A percentile compares a stretch with the other conserved stretches of the same genome.
Conservation (phyloP, 35 echinoderm and acorn worm species). For the Acanthaster planci region DNA sequence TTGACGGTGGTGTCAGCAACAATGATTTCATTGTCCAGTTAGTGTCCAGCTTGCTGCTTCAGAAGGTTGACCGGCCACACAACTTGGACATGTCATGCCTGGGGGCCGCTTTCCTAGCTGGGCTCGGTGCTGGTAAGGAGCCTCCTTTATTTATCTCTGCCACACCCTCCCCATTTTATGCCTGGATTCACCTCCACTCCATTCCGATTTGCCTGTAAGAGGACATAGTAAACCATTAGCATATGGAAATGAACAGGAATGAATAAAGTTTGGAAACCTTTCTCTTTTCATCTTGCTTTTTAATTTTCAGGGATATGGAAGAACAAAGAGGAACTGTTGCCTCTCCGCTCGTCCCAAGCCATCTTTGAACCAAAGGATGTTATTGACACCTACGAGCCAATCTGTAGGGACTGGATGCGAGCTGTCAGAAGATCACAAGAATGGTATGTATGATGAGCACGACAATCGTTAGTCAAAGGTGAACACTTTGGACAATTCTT, state of each 20-base stretch:
- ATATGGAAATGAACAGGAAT: no score
- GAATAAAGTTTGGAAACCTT: neutral
- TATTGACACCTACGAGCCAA: neutral
- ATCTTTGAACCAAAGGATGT: constrained; percentile 38
- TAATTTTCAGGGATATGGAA: constrained; percentile 75
- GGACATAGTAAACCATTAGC: no score
- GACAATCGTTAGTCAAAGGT: neutral
- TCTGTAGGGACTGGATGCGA: constrained; percentile 53
- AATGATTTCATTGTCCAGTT: constrained; percentile 78
- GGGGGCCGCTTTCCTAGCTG: constrained; percentile 90
- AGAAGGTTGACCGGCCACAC: constrained; percentile 61
- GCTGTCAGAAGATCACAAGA: constrained; percentile 54
- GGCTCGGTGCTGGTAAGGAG: constrained; percentile 64
- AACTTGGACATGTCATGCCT: constrained; percentile 90
- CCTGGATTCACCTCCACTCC: no score
- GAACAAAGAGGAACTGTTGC: constrained; percentile 65
- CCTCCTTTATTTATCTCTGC: neutral
- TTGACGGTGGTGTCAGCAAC: constrained; percentile 87
- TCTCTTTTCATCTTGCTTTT: neutral
- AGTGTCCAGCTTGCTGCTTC: constrained; percentile 57
- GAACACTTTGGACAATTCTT: no score
- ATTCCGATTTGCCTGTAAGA: no score
- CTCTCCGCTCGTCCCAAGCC: constrained; percentile 38
- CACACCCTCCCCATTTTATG: neutral
- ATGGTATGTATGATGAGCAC: constrained; percentile 57